These are phyloP conservation scores for Cheilosia soror DNA, from an alignment of 2,888 invertebrate species.

Conservation along the genomic window DNA sequence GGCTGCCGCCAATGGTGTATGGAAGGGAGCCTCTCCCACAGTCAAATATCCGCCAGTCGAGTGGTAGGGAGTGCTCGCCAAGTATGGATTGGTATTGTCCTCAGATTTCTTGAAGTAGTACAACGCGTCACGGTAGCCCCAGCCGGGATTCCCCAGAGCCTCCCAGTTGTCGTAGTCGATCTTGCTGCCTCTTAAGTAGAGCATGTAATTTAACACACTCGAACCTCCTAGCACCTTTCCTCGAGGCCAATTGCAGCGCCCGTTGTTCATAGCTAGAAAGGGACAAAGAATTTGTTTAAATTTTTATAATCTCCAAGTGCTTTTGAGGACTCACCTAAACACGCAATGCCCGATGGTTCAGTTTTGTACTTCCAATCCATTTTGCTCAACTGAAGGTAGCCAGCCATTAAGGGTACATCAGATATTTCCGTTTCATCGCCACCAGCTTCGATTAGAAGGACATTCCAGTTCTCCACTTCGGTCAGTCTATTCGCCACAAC, in stretches of 20 bases:
- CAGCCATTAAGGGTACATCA: conserved; percentile 94
- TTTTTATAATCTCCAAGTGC: not conserved
- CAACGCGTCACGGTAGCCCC: conserved; percentile 92
- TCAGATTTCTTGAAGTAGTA: conserved; percentile 96
- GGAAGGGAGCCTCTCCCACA: conserved; percentile 93
- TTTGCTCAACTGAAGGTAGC: conserved; percentile 93
- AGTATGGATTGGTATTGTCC: conserved; percentile 94
- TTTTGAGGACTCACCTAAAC: conserved; percentile 87
- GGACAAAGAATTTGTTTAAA: not conserved
- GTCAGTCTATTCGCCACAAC: conserved; percentile 93
- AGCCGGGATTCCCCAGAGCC: conserved; percentile 92
- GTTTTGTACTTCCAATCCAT: conserved; percentile 97
- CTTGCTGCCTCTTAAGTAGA: conserved; percentile 94
- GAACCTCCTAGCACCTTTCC: conserved; percentile 96
- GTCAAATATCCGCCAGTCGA: conserved; percentile 92
- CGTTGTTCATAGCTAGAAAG: conserved; percentile 90
- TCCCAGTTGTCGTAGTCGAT: conserved; percentile 97
- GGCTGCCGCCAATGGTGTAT: conserved; percentile 91
- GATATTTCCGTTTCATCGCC: conserved; percentile 96
- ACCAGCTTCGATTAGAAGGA: conserved; percentile 93
- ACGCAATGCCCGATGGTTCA: conserved; percentile 92
- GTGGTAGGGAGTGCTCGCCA: conserved; percentile 91
- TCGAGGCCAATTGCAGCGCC: conserved; percentile 95
- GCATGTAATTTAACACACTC: conserved; percentile 95
- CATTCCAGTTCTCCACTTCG: conserved; percentile 91